These are phyloP conservation scores for Baccha elongata DNA, from an alignment of 2,888 invertebrate species.

Conservation along the genomic window DNA sequence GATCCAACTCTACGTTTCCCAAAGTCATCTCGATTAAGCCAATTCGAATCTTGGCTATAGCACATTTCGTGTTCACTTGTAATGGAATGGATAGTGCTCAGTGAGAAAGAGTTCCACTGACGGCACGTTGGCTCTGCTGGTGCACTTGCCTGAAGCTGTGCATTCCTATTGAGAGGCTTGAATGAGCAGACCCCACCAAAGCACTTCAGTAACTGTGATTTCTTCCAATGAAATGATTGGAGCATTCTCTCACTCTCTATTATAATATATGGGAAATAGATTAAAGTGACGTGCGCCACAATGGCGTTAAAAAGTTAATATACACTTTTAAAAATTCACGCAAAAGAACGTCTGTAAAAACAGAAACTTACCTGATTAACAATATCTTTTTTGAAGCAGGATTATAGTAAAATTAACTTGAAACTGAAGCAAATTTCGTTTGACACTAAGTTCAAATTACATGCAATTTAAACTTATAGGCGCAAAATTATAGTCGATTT, in stretches of 20 bases:
- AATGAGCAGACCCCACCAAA: constrained; percentile 33
- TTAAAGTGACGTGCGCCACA: constrained; percentile 22
- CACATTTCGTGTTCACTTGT: constrained; percentile 42
- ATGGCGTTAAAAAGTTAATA: not conserved
- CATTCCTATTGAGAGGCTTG: constrained; percentile 44
- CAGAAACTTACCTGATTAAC: too few species aligned
- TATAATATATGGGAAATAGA: constrained; percentile 40
- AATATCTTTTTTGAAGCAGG: too few species aligned
- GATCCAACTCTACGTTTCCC: constrained; percentile 48
- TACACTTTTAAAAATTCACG: too few species aligned
- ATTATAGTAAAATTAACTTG: too few species aligned
- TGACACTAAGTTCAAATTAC: too few species aligned
- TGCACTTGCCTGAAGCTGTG: constrained; percentile 25
- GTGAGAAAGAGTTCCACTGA: constrained; percentile 49
- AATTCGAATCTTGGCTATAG: constrained; percentile 59
- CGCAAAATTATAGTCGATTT: too few species aligned
- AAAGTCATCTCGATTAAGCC: constrained; percentile 70
- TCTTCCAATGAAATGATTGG: constrained; percentile 38
- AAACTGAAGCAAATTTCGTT: too few species aligned
- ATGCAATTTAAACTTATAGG: too few species aligned
- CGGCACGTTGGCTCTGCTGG: constrained; percentile 2
- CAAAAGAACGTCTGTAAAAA: too few species aligned
- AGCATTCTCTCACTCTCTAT: constrained; percentile 52
- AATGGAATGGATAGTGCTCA: constrained; percentile 19
- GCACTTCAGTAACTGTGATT: constrained; percentile 64